A percentile compares a stretch with the other conserved stretches of the same genome.
Conservation (phyloP, 1,140 invertebrate species). For the Orussus abietinus region DNA sequence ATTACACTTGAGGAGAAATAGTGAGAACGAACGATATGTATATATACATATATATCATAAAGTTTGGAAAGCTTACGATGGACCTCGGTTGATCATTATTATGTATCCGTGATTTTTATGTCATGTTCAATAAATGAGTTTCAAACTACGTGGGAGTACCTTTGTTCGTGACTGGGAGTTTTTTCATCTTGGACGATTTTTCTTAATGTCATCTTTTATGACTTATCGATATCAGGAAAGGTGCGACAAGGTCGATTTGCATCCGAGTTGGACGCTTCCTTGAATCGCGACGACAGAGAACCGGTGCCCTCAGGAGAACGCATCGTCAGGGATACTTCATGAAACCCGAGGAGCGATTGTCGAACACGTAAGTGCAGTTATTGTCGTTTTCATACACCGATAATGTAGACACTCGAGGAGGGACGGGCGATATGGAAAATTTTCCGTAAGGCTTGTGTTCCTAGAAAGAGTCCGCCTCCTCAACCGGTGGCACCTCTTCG, state of each 20-base stretch:
- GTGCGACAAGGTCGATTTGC: background rate
- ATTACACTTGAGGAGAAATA: slow-evolving; percentile 20
- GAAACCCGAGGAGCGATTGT: no score
- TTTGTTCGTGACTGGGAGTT: background rate
- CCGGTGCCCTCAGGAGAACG: no score
- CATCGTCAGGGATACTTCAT: no score
- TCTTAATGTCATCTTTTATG: background rate
- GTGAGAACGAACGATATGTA: slow-evolving; percentile 10
- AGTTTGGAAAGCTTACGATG: slow-evolving; percentile 30
- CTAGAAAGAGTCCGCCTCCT: no score
- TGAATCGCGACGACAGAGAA: no score
- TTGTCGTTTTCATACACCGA: no score
- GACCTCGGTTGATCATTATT: slow-evolving; percentile 33
- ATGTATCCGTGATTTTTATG: slow-evolving; percentile 48
- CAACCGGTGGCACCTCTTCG: no score
- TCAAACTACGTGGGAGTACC: slow-evolving; percentile 15
- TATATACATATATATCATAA: slow-evolving; percentile 24
- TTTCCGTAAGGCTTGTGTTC: no score
- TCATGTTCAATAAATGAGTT: slow-evolving; percentile 49
- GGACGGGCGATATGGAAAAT: no score
- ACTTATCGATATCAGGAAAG: background rate
- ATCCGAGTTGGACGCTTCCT: background rate
- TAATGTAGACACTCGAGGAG: no score
- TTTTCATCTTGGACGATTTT: background rate
- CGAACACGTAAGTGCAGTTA: no score